Evolutionary conservation across 1,140 invertebrate genomes (phyloP).

Genomic region (Diprion similis): DNA sequence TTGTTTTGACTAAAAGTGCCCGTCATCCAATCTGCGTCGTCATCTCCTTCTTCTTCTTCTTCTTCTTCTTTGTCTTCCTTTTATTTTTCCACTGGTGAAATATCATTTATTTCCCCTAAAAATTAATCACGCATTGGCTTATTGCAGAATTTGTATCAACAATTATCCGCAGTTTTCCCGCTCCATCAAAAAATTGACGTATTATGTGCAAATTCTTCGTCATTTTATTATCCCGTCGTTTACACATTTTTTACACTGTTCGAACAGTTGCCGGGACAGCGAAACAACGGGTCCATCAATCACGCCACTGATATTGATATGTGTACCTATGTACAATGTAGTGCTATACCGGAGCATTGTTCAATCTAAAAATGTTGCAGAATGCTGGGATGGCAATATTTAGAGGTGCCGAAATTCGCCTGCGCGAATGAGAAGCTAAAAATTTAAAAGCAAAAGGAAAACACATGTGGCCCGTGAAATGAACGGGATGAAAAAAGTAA

Average conservation of each 20-base stretch:
- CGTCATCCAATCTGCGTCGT: too few species aligned
- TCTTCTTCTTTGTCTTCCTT: too few species aligned
- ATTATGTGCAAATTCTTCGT: too few species aligned
- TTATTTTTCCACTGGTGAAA: too few species aligned
- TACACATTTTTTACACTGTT: not conserved
- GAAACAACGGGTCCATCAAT: not conserved
- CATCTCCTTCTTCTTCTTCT: too few species aligned
- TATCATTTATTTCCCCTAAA: too few species aligned
- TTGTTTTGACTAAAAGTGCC: too few species aligned
- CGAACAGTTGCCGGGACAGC: not conserved
- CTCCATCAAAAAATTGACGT: too few species aligned
- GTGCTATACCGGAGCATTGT: not conserved
- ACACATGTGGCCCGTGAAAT: not conserved
- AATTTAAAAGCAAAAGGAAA: not conserved
- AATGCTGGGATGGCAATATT: not conserved
- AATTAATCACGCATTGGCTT: too few species aligned
- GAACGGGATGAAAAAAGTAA: too few species aligned
- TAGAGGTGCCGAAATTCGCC: not conserved
- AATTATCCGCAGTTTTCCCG: too few species aligned
- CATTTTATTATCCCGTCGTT: not conserved
- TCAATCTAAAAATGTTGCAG: not conserved
- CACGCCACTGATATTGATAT: not conserved
- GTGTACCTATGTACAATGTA: not conserved
- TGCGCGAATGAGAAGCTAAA: constrained; percentile 2
- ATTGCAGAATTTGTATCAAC: too few species aligned